Evolutionary conservation across 1,140 invertebrate genomes (phyloP).

Genomic region (Zaprionus vittiger): DNA sequence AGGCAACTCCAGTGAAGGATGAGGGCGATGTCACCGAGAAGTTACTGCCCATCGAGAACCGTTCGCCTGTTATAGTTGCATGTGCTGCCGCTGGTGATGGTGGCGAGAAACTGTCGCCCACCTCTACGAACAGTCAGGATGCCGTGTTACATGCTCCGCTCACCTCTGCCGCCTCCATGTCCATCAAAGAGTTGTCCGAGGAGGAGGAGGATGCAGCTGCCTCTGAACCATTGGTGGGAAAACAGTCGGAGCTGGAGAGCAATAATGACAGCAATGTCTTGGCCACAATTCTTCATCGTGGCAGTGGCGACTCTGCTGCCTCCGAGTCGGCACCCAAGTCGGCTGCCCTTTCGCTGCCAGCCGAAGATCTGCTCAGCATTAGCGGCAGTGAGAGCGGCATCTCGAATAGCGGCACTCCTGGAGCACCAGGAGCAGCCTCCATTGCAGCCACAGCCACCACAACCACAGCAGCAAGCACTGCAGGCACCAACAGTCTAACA

Average conservation of each 20-base stretch:
- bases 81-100: conserved; percentile 60
- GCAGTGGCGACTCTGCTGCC: conserved; percentile 61
- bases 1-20: conserved; percentile 84
- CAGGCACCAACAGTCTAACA: conserved; percentile 60
- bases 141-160: conserved; percentile 74
- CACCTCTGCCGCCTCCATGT: conserved; percentile 84
- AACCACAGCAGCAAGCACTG: conserved; percentile 22
- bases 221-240: conserved; percentile 59
- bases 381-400: conserved; percentile 68
- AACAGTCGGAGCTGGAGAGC: conserved; percentile 34
- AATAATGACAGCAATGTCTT: conserved; percentile 26
- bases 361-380: conserved; percentile 71
- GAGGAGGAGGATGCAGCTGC: conserved; percentile 65
- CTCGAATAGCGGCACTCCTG: conserved; percentile 58
- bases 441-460: conserved; percentile 49
- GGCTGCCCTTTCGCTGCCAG: conserved; percentile 69
- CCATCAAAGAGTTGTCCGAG: conserved; percentile 74
- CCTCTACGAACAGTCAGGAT: conserved; percentile 85
- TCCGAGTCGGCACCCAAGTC: conserved; percentile 71
- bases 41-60: conserved; percentile 55
- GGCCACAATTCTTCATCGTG: conserved; percentile 42
- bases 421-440: conserved; percentile 18
- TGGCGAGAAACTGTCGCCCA: conserved; percentile 85
- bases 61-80: conserved; percentile 80
- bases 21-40: conserved; percentile 83